These are phyloP conservation scores for Sarcoramphus papa DNA, from an alignment of 2,797 vertebrate species.

Conservation along the genomic window DNA sequence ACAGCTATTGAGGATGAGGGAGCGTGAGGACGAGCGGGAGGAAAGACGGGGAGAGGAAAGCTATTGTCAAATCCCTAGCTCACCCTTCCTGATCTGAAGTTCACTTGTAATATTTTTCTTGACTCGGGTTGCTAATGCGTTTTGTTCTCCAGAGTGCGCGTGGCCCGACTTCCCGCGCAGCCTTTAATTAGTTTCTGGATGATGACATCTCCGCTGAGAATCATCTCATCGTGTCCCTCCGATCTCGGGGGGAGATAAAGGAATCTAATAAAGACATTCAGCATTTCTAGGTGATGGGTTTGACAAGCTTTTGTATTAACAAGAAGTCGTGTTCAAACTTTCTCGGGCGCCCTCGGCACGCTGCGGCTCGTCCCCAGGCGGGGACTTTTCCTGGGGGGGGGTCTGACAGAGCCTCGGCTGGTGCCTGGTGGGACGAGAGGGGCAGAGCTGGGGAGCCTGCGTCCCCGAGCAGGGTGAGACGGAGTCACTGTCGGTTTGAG, in stretches of 20 bases:
- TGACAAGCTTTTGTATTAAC: slow-evolving; percentile 78
- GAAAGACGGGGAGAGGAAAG: background rate
- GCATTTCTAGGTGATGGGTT: slow-evolving; percentile 73
- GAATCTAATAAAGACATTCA: slow-evolving; percentile 79
- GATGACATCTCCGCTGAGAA: slow-evolving; percentile 74
- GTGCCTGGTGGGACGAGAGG: background rate
- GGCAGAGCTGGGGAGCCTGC: background rate
- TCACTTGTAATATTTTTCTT: slow-evolving; percentile 70
- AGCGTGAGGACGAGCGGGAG: background rate
- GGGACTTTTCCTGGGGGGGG: slow-evolving; percentile 38
- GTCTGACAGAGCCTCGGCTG: background rate
- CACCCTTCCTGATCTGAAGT: slow-evolving; percentile 71
- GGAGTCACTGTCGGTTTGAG: background rate
- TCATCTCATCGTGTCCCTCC: slow-evolving; percentile 64
- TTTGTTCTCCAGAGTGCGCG: slow-evolving; percentile 72
- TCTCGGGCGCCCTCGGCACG: background rate
- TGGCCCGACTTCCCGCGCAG: slow-evolving; percentile 69
- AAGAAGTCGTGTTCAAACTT: slow-evolving; percentile 60
- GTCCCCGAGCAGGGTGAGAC: background rate
- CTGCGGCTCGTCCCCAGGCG: background rate
- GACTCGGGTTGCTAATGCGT: slow-evolving; percentile 67
- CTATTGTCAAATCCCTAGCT: slow-evolving; percentile 62
- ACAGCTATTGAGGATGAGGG: background rate
- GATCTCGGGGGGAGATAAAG: slow-evolving; percentile 71
- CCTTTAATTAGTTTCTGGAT: slow-evolving; percentile 81